Evolutionary conservation across 2,113 vertebrate species (phyloP), one percentile per base, ranked within the genome.

Genomic region (Delphinapterus leucas): DNA sequence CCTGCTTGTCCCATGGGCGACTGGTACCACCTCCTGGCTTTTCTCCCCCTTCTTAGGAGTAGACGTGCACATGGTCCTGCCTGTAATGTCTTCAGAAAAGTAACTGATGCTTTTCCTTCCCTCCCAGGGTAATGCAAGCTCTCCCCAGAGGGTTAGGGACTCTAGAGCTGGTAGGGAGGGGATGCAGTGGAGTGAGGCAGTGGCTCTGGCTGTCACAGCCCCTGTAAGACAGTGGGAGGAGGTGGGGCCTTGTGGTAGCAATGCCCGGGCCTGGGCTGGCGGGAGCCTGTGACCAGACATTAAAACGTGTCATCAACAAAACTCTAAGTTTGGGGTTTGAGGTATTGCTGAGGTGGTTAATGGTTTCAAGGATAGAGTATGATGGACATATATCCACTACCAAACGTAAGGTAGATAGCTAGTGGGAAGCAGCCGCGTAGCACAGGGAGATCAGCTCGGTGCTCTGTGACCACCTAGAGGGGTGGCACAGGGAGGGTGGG

Each of bases 91-190:
- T 81, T 49, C 41, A 83, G 76, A 26, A 92, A 93, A 36, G 74
- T 60, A 58, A 77, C 49, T 31, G n/a, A 25, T 74, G 17, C 60
- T 26, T 96, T 90, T 70, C 76, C 47, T 93, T 38, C 53, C 17
- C 17, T 67, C 87, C 26, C 2, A 6, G 33, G 82, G 63, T 76
- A 28, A 55, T 0, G 10, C 17, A 47, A 20, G 11, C 77, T 89
- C 28, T 85, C 23, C 26, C 0, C 2, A 20, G n/a, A 44, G 0
- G 2, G 13, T 31, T 41, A 25, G 25, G 25, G 49, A 18, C 44
- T 63, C 25, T 55, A 44, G 49, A 55, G 25, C 53, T 76, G 58
- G 33, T 63, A 47, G 63, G 36, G 3, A 79, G 31, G 9, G 17
- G 38, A 15, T 65, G 36, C 5, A 2, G 58, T 25, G 36, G 68